Evolutionary conservation across 2,888 invertebrate species (phyloP).

Genomic region (Drosophila nr. medialis): DNA sequence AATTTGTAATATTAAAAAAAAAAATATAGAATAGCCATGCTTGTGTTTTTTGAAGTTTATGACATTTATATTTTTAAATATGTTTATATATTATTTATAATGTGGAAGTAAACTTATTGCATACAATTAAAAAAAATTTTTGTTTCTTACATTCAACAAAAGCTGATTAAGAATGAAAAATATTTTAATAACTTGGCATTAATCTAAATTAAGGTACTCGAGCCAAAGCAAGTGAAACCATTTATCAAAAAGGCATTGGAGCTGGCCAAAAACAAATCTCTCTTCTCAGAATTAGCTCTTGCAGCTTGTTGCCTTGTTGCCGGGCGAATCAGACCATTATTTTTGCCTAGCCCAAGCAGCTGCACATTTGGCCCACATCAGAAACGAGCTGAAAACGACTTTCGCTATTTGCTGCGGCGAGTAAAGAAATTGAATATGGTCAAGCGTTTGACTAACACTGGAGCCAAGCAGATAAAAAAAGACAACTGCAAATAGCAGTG

Average conservation of each 20-base stretch:
- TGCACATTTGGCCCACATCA: conserved; percentile 76
- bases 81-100: not conserved
- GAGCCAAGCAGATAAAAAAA: conserved; percentile 53
- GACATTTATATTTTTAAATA: not conserved
- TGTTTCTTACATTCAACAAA: not conserved
- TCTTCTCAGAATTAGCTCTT: conserved; percentile 13
- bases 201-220: not conserved
- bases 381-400: conserved; percentile 75
- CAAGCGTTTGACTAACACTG: conserved; percentile 71
- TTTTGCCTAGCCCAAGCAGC: conserved; percentile 45
- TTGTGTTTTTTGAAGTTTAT: not conserved
- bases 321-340: conserved; percentile 17
- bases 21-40: not conserved
- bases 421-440: conserved; percentile 48
- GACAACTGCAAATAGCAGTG: conserved; percentile 45
- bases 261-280: conserved; percentile 15
- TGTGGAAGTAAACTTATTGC: not conserved
- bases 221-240: conserved; percentile 20
- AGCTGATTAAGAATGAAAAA: not conserved
- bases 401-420: conserved; percentile 62
- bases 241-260: conserved; percentile 25
- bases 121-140: not conserved
- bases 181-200: conserved; percentile 2
- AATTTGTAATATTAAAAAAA: not conserved
- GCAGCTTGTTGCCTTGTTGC: conserved; percentile 44